These are phyloP conservation scores for Antedon mediterranea DNA, from an alignment of 53 echinoderm and acorn worm genomes.

Conservation along the genomic window DNA sequence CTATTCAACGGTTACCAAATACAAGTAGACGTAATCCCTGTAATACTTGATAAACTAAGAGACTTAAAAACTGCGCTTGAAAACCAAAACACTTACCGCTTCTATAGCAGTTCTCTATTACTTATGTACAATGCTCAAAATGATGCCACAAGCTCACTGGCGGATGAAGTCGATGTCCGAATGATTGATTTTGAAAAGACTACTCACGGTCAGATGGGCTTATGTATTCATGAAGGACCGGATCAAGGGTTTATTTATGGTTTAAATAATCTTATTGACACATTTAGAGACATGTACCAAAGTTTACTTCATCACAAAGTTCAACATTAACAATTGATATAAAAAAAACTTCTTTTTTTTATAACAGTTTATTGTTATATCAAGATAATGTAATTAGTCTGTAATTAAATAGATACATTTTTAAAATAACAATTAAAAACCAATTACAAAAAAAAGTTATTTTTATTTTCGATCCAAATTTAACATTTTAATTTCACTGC, in stretches of 20 bases:
- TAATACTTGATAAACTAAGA: slow-evolving; percentile 30
- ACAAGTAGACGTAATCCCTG: slow-evolving; percentile 39
- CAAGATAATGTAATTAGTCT: too few relatives aligned
- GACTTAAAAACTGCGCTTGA: slow-evolving; percentile 26
- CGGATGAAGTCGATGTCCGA: slow-evolving; percentile 23
- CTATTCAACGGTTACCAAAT: slow-evolving; percentile 25
- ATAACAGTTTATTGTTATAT: too few relatives aligned
- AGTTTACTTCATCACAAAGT: too few relatives aligned
- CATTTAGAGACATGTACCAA: slow-evolving; percentile 21
- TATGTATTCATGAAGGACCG: slow-evolving; percentile 20
- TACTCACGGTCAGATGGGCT: slow-evolving; percentile 12
- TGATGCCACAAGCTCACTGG: not conserved
- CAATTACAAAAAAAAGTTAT: too few relatives aligned
- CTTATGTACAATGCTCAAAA: slow-evolving; percentile 56
- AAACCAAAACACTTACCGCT: slow-evolving; percentile 23
- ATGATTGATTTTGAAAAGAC: slow-evolving; percentile 77
- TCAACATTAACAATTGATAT: too few relatives aligned
- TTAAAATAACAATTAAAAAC: too few relatives aligned
- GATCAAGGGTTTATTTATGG: slow-evolving; percentile 63
- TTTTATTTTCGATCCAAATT: too few relatives aligned
- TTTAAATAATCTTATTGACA: slow-evolving; percentile 47
- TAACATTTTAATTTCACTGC: too few relatives aligned
- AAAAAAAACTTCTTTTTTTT: too few relatives aligned
- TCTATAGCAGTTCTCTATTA: slow-evolving; percentile 67
- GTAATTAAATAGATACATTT: too few relatives aligned